phyloP scores from a whole-genome alignment of 2,113 vertebrate species.

The Pseudopipra pipra region DNA sequence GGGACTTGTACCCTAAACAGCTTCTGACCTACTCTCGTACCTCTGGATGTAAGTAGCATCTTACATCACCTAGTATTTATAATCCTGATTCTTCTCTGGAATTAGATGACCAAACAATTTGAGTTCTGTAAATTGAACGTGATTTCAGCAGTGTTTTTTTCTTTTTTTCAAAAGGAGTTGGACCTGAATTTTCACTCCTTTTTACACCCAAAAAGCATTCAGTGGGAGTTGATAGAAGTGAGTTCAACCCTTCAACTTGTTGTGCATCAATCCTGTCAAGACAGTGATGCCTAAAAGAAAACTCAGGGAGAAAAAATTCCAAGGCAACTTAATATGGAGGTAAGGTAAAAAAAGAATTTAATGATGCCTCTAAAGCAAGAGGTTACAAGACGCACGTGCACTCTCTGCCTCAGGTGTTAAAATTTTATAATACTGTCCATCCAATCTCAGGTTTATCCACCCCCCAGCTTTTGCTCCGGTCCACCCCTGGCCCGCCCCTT shows the following conservation, averaged over 20 bases:
- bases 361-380: too few species aligned
- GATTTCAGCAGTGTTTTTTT: not conserved
- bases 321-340: too few species aligned
- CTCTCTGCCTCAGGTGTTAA: too few species aligned
- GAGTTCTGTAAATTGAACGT: not conserved
- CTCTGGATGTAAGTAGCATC: not conserved
- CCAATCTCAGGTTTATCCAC: too few species aligned
- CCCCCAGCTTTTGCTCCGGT: too few species aligned
- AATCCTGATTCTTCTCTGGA: not conserved
- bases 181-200: not conserved
- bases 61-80: not conserved
- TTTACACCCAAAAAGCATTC: not conserved
- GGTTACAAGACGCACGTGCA: too few species aligned
- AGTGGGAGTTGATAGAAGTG: not conserved
- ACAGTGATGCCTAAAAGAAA: too few species aligned
- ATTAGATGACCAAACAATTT: not conserved
- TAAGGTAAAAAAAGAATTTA: too few species aligned
- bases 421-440: too few species aligned
- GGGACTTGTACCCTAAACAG: not conserved
- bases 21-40: not conserved
- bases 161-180: not conserved
- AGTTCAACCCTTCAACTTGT: not conserved
- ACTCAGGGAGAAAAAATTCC: too few species aligned
- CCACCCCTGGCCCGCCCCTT: too few species aligned
- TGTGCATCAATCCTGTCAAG: not conserved